These are phyloP conservation scores for Platalea minor DNA, from an alignment of 2,797 vertebrate genomes.

Conservation along the genomic window DNA sequence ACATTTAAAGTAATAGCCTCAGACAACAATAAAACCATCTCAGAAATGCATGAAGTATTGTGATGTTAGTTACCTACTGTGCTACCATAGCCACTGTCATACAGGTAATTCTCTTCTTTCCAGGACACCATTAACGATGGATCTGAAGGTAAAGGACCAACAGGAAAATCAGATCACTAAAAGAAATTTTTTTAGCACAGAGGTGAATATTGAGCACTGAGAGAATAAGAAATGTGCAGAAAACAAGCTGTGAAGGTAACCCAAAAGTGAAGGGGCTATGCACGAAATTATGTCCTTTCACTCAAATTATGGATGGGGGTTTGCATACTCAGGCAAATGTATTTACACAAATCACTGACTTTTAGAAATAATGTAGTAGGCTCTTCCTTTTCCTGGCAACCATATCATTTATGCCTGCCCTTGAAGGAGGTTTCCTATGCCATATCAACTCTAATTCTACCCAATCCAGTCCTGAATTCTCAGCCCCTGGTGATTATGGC, in stretches of 20 bases:
- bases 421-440: not conserved
- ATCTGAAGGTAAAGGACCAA: slow-evolving; percentile 61
- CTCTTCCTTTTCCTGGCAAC: not conserved
- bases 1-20: not conserved
- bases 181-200: not conserved
- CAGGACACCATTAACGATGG: slow-evolving; percentile 74
- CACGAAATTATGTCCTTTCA: not conserved
- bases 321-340: not conserved
- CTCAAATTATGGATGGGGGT: not conserved
- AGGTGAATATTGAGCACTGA: not conserved
- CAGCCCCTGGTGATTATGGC: not conserved
- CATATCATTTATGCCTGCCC: not conserved
- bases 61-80: slow-evolving; percentile 80
- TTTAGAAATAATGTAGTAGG: not conserved
- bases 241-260: not conserved
- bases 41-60: not conserved
- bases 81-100: slow-evolving; percentile 79
- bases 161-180: not conserved
- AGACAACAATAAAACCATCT: not conserved
- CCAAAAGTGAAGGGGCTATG: not conserved
- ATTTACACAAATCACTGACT: not conserved
- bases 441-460: slow-evolving; percentile 8
- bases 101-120: slow-evolving; percentile 81
- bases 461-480: not conserved
- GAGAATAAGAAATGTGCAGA: not conserved